Percentiles rank a stretch among this genome's conserved stretches.
Evolutionary conservation across 2,888 invertebrate species (phyloP).

Genomic region (Cheilosia variabilis): DNA sequence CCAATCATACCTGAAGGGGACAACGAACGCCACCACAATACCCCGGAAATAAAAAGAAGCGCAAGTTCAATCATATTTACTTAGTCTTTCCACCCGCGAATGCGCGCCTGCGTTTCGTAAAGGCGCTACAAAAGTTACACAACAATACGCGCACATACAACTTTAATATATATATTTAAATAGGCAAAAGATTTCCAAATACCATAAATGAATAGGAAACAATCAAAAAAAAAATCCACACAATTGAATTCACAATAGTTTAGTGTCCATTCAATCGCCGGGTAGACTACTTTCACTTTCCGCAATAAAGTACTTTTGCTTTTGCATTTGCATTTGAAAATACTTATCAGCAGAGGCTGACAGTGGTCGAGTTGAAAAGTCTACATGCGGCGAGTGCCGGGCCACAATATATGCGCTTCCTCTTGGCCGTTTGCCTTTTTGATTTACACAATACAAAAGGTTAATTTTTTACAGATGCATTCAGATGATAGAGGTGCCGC

Average conservation of each 20-base stretch:
- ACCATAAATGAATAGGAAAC: neutral
- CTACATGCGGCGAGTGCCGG: neutral
- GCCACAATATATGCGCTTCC: slow-evolving; percentile 46
- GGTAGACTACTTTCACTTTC: slow-evolving; percentile 67
- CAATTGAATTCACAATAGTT: slow-evolving; percentile 28
- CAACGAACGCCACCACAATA: slow-evolving; percentile 60
- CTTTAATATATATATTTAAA: slow-evolving; percentile 47
- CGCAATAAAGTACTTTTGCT: slow-evolving; percentile 52
- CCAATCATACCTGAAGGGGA: slow-evolving; percentile 50
- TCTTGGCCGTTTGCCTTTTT: slow-evolving; percentile 71
- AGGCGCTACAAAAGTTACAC: slow-evolving; percentile 40
- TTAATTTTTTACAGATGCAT: slow-evolving; percentile 63
- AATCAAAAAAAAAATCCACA: neutral
- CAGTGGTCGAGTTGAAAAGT: slow-evolving; percentile 41
- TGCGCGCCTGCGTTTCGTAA: neutral
- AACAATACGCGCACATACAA: slow-evolving; percentile 39
- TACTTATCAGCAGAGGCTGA: slow-evolving; percentile 16
- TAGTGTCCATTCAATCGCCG: slow-evolving; percentile 61
- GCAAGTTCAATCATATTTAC: slow-evolving; percentile 64
- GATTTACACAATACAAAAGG: slow-evolving; percentile 67
- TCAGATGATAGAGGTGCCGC: slow-evolving; percentile 35
- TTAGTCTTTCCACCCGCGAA: neutral
- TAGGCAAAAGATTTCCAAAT: slow-evolving; percentile 37
- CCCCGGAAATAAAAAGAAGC: slow-evolving; percentile 58
- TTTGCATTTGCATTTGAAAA: slow-evolving; percentile 64